These are phyloP conservation scores for Pristionchus arcanus DNA, from an alignment of 2,888 invertebrate genomes.

Conservation along the genomic window DNA sequence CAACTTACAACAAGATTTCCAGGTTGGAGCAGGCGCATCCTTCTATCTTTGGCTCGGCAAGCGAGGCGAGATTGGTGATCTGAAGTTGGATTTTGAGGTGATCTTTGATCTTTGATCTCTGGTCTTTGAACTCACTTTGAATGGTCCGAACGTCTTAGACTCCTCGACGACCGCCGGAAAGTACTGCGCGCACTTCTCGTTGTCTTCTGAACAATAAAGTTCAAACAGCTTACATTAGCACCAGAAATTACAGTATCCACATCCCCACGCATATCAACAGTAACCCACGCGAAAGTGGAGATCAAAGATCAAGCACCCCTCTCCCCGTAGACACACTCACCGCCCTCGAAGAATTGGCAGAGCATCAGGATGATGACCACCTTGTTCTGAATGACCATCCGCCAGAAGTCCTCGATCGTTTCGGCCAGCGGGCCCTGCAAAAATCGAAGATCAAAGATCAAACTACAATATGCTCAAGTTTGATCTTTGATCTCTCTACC, in stretches of 20 bases:
- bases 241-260: too few relatives aligned
- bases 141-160: neutral
- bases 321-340: too few relatives aligned
- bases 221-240: too few relatives aligned
- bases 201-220: conserved; percentile 20
- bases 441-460: conserved; percentile 13
- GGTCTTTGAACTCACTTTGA: neutral
- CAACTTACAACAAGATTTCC: conserved; percentile 20
- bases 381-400: neutral
- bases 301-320: too few relatives aligned
- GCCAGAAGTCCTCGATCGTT: conserved; percentile 16
- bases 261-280: too few relatives aligned
- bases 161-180: conserved; percentile 24
- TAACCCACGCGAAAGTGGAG: too few relatives aligned
- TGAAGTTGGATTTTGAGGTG: neutral
- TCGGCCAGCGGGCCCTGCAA: conserved; percentile 83
- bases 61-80: neutral
- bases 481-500: neutral
- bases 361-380: neutral
- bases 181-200: conserved; percentile 55
- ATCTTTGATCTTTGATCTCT: too few relatives aligned
- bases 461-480: neutral
- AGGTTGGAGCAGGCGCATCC: conserved; percentile 12
- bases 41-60: neutral
- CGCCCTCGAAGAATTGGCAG: conserved; percentile 8